Evolutionary conservation across 2,113 vertebrate genomes (phyloP).

Genomic region (Erpornis zantholeuca): DNA sequence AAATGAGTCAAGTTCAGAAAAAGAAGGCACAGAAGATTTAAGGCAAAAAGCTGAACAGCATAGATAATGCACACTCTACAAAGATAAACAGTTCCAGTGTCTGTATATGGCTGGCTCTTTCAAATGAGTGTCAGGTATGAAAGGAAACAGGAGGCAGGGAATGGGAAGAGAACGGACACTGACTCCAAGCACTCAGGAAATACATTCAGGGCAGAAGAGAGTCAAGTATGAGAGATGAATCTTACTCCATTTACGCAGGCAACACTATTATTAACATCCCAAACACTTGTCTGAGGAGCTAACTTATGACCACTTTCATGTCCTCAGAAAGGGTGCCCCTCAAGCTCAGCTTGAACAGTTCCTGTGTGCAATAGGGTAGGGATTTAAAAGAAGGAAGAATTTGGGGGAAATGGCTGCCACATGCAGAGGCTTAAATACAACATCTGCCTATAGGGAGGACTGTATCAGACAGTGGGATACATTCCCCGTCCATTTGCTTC

Average conservation of each 20-base stretch:
- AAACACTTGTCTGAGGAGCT: background rate
- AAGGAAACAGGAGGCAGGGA: slow-evolving; percentile 18
- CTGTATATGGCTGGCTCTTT: background rate
- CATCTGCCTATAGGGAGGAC: background rate
- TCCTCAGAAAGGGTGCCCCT: background rate
- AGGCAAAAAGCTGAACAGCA: background rate
- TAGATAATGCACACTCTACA: background rate
- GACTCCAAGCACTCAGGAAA: background rate
- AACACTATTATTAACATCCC: background rate
- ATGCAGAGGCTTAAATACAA: background rate
- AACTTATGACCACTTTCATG: background rate
- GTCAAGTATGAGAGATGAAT: background rate
- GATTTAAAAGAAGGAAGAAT: background rate
- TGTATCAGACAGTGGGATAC: background rate
- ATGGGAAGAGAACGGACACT: background rate
- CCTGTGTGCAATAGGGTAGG: background rate
- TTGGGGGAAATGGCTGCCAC: background rate
- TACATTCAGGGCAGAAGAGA: background rate
- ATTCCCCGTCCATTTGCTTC: background rate
- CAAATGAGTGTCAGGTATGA: background rate
- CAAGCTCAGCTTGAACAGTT: background rate
- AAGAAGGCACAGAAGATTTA: background rate
- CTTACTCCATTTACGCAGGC: background rate
- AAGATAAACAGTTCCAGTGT: slow-evolving; percentile 42
- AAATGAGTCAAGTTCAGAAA: background rate